These are phyloP conservation scores for Macropodus opercularis DNA, from an alignment of 2,797 vertebrate genomes.

Conservation along the genomic window DNA sequence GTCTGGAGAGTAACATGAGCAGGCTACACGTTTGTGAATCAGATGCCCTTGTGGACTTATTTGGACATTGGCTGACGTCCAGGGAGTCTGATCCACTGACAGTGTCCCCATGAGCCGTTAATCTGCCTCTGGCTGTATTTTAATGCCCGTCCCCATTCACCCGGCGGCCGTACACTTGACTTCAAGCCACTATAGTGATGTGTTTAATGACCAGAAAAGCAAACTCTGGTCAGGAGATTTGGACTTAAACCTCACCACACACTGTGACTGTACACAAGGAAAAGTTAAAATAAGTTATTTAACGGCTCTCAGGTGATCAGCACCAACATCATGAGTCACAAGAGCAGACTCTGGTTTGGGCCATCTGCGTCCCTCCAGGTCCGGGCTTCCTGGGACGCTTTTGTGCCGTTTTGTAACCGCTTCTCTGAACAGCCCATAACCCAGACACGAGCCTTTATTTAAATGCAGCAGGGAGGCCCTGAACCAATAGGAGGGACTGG, in stretches of 20 bases:
- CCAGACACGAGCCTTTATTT: background rate
- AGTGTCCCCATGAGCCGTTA: conserved; percentile 61
- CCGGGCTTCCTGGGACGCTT: background rate
- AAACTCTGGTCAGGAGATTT: background rate
- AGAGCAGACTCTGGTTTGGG: background rate
- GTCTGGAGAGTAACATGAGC: conserved; percentile 54
- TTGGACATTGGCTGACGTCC: conserved; percentile 76
- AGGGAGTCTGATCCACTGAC: conserved; percentile 66
- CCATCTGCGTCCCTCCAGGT: background rate
- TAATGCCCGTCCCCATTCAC: conserved; percentile 56
- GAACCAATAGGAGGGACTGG: conserved; percentile 63
- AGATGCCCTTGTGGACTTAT: conserved; percentile 79
- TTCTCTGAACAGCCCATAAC: background rate
- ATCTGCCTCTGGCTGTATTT: conserved; percentile 70
- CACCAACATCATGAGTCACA: no score
- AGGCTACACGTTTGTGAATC: conserved; percentile 68
- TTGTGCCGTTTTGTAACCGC: background rate
- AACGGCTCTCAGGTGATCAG: no score
- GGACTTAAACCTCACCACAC: conserved; percentile 4
- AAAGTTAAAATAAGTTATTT: no score
- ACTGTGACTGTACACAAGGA: background rate
- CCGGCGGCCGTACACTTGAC: conserved; percentile 12
- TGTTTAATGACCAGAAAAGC: conserved; percentile 37
- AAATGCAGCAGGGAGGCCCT: background rate
- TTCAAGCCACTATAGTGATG: conserved; percentile 43